Conservation (phyloP, 2,888 invertebrate genomes). For the Gerosis bhagava region DNA sequence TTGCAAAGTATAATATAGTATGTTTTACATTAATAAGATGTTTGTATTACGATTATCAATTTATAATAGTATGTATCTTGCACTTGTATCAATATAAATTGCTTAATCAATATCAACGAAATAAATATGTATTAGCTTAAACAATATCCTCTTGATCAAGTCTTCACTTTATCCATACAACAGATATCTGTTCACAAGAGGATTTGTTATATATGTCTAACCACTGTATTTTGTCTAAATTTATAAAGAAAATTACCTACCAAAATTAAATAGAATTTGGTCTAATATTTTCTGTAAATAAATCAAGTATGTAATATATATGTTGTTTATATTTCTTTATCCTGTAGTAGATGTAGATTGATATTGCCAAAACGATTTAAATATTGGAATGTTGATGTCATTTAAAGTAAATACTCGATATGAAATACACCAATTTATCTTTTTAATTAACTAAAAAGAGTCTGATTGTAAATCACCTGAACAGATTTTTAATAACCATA, state of each 20-base stretch:
- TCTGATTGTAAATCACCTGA: too few relatives aligned
- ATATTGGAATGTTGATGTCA: too few relatives aligned
- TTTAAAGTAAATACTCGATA: too few relatives aligned
- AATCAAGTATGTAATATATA: conserved; percentile 76
- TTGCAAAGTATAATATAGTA: conserved; percentile 53
- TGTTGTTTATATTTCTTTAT: conserved; percentile 45
- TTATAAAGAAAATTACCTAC: conserved; percentile 60
- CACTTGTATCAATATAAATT: conserved; percentile 62
- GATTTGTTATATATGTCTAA: conserved; percentile 58
- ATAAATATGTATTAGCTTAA: conserved; percentile 45
- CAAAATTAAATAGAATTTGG: conserved; percentile 70
- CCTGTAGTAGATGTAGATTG: too few relatives aligned
- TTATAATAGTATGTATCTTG: conserved; percentile 65
- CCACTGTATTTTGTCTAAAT: conserved; percentile 66
- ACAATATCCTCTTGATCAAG: conserved; percentile 52
- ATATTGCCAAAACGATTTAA: too few relatives aligned
- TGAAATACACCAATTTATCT: too few relatives aligned
- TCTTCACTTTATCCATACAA: conserved; percentile 26
- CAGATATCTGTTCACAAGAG: conserved; percentile 36
- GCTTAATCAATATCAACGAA: conserved; percentile 58
- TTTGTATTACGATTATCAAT: conserved; percentile 68
- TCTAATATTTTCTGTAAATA: conserved; percentile 82
- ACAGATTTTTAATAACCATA: too few relatives aligned
- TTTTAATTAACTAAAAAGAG: too few relatives aligned
- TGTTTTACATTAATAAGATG: conserved; percentile 53